phyloP scores from a whole-genome alignment of 2,888 invertebrate genomes.

The Tetragnatha montana region DNA sequence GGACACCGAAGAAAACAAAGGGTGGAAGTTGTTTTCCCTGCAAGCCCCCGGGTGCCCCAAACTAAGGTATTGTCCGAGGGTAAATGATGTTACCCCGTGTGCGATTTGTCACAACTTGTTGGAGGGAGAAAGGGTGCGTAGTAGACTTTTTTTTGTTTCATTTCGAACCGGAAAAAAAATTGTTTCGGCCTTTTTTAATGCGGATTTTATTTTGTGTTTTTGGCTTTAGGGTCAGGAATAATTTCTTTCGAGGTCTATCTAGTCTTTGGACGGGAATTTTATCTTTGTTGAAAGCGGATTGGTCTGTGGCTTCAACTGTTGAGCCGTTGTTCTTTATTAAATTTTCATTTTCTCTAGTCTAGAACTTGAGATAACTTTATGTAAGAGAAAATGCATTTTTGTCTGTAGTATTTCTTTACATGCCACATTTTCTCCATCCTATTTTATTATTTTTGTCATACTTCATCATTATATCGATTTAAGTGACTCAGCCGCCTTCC shows the following conservation, averaged over 20 bases:
- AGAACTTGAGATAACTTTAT: no score
- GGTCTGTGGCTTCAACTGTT: neutral
- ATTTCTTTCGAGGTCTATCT: neutral
- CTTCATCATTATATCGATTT: no score
- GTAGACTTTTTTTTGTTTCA: neutral
- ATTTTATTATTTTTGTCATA: no score
- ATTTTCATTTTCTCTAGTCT: neutral
- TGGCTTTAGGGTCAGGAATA: neutral
- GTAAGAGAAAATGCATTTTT: no score
- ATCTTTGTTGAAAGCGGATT: neutral
- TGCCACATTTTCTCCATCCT: no score
- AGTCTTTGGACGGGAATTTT: neutral
- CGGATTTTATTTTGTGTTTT: neutral
- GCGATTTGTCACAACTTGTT: conserved; percentile 58
- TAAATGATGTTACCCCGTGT: conserved; percentile 42
- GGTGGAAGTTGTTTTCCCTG: conserved; percentile 40
- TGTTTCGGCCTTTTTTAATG: conserved; percentile 6
- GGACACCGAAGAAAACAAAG: conserved; percentile 44
- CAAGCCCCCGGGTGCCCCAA: conserved; percentile 6
- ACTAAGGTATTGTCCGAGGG: conserved; percentile 34
- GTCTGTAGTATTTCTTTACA: no score
- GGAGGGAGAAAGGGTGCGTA: conserved; percentile 4
- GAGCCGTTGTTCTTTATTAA: neutral
- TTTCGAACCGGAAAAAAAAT: neutral
- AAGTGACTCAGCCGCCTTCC: no score